Evolutionary conservation across 2,888 invertebrate species (phyloP).

Genomic region (Myopa tessellatipennis): DNA sequence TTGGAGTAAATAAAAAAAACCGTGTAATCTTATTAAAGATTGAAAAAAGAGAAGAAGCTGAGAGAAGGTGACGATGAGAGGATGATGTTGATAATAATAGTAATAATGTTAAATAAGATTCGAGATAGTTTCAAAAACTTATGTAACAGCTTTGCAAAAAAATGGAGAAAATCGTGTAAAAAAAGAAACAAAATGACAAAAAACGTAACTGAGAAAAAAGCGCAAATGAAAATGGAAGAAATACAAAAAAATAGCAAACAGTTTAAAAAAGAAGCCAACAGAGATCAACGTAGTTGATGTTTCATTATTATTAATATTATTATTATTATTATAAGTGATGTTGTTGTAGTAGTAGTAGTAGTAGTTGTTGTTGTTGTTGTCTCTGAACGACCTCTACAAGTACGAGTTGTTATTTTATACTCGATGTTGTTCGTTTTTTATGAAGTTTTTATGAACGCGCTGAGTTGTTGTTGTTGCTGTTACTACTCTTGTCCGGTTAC

Average conservation of each 20-base stretch:
- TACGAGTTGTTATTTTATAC: not conserved
- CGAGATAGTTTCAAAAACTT: not conserved
- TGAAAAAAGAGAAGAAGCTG: not conserved
- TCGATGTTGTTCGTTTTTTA: not conserved
- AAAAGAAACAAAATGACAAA: not conserved
- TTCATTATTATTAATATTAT: no score
- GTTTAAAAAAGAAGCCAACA: not conserved
- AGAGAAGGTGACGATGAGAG: not conserved
- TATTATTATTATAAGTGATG: not conserved
- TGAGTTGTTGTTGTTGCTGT: not conserved
- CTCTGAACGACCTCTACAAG: slow-evolving; percentile 29
- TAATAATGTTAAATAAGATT: slow-evolving; percentile 13
- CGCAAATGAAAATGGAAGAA: not conserved
- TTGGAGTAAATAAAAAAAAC: slow-evolving; percentile 3
- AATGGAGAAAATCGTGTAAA: not conserved
- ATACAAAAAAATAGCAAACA: slow-evolving; percentile 4
- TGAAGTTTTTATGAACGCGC: not conserved
- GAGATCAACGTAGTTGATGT: no score
- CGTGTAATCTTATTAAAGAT: not conserved
- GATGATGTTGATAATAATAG: not conserved
- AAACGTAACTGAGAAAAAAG: not conserved
- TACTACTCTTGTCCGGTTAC: not conserved
- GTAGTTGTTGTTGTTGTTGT: slow-evolving; percentile 13
- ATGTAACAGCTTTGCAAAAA: slow-evolving; percentile 7
- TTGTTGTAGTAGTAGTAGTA: not conserved